phyloP scores from a whole-genome alignment of 2,797 vertebrate genomes.

The Catharus ustulatus region DNA sequence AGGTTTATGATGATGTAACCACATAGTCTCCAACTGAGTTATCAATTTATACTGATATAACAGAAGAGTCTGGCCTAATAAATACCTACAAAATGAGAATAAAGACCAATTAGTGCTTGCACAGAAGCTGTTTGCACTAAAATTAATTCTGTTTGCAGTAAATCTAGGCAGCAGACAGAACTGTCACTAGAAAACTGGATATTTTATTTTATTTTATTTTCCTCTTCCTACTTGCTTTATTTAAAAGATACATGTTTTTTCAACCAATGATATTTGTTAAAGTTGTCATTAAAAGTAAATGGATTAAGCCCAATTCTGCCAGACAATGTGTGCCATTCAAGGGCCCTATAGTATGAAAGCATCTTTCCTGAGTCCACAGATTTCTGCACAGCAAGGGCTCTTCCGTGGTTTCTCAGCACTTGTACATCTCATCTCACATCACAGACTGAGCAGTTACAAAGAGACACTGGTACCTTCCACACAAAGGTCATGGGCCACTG shows the following conservation, averaged over 20 bases:
- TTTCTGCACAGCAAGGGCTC: slow-evolving; percentile 2
- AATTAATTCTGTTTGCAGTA: slow-evolving; percentile 12
- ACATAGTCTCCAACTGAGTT: neutral
- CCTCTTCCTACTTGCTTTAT: neutral
- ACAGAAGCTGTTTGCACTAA: neutral
- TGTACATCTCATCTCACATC: slow-evolving; percentile 7
- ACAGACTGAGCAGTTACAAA: slow-evolving; percentile 17
- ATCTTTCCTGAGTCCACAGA: neutral
- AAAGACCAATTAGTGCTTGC: slow-evolving; percentile 24
- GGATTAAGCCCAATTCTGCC: neutral
- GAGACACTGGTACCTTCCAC: slow-evolving; percentile 42
- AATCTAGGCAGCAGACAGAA: slow-evolving; percentile 4
- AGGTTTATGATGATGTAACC: neutral
- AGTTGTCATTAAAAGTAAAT: neutral
- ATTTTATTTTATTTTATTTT: slow-evolving; percentile 1
- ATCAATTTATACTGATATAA: neutral
- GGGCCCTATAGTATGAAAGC: neutral
- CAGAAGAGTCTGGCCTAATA: neutral
- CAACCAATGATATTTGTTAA: neutral
- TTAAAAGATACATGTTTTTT: neutral
- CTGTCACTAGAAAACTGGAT: neutral
- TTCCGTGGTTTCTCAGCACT: slow-evolving; percentile 16
- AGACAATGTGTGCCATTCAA: neutral
- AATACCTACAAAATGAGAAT: slow-evolving; percentile 1
- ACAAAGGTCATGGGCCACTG: slow-evolving; percentile 66